Conservation (phyloP, 2,888 invertebrate species). For the Pheosia tremula region DNA sequence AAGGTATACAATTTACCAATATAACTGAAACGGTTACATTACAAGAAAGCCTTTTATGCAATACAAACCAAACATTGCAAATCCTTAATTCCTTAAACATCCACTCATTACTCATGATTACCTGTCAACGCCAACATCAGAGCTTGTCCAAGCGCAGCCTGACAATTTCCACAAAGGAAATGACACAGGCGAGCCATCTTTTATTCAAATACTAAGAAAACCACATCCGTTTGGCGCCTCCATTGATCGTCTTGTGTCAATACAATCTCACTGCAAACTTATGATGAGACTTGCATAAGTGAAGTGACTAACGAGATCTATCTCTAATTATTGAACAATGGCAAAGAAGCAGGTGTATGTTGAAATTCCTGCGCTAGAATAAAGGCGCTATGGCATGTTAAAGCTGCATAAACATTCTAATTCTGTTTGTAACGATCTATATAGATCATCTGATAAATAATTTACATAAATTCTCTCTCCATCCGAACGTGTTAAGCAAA, state of each 20-base stretch:
- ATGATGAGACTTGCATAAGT: constrained; percentile 1
- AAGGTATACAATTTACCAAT: too few species aligned
- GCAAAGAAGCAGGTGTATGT: neutral
- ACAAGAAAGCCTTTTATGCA: neutral
- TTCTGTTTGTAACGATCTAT: too few species aligned
- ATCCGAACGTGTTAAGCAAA: too few species aligned
- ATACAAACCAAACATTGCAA: neutral
- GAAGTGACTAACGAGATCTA: neutral
- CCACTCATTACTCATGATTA: constrained; percentile 29
- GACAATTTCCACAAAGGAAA: constrained; percentile 58
- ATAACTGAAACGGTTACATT: neutral
- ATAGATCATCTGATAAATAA: too few species aligned
- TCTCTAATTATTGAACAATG: constrained; percentile 1
- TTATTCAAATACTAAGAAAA: constrained; percentile 63
- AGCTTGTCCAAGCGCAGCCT: constrained; percentile 34
- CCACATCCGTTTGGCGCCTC: constrained; percentile 61
- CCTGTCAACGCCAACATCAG: constrained; percentile 15
- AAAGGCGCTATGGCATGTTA: too few species aligned
- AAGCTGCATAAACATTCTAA: too few species aligned
- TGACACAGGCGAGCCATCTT: constrained; percentile 65
- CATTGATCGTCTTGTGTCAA: constrained; percentile 52
- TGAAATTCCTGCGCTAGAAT: neutral
- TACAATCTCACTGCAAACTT: constrained; percentile 32
- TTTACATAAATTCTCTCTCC: too few species aligned
- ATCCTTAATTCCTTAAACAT: constrained; percentile 12